Evolutionary conservation across 2,797 vertebrate genomes (phyloP).

Genomic region (Pseudomugil gertrudae): DNA sequence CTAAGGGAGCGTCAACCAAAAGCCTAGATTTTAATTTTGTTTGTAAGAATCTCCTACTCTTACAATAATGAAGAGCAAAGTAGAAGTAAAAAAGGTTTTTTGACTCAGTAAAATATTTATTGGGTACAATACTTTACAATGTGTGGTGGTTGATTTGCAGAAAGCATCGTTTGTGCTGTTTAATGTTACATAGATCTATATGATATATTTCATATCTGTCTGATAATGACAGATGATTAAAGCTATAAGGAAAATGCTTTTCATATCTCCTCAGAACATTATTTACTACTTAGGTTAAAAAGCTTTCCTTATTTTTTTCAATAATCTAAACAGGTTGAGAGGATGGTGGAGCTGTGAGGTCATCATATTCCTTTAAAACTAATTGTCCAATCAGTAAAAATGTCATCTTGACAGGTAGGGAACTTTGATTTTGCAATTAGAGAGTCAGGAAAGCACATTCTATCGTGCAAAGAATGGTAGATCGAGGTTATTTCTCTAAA

Average conservation of each 20-base stretch:
- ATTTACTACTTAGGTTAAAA: neutral
- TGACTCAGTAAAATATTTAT: neutral
- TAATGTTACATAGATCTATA: neutral
- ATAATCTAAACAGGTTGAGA: neutral
- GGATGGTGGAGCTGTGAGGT: neutral
- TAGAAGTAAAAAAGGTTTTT: neutral
- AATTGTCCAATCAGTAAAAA: neutral
- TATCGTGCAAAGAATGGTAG: too few species aligned
- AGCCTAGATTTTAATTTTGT: neutral
- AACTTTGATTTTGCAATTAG: neutral
- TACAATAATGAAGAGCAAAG: neutral
- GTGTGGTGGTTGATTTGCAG: neutral
- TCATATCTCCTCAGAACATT: neutral
- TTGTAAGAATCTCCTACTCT: neutral
- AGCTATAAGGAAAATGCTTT: too few species aligned
- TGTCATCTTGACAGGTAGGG: neutral
- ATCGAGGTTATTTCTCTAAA: too few species aligned
- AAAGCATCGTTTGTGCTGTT: neutral
- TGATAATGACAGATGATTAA: too few species aligned
- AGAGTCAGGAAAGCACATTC: too few species aligned
- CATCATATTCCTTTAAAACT: neutral
- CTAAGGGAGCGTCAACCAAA: conserved; percentile 57
- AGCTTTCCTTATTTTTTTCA: too few species aligned
- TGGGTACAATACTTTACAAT: too few species aligned
- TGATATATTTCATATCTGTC: neutral